phyloP scores from a whole-genome alignment of 2,888 invertebrate genomes.

The Formica aserva region DNA sequence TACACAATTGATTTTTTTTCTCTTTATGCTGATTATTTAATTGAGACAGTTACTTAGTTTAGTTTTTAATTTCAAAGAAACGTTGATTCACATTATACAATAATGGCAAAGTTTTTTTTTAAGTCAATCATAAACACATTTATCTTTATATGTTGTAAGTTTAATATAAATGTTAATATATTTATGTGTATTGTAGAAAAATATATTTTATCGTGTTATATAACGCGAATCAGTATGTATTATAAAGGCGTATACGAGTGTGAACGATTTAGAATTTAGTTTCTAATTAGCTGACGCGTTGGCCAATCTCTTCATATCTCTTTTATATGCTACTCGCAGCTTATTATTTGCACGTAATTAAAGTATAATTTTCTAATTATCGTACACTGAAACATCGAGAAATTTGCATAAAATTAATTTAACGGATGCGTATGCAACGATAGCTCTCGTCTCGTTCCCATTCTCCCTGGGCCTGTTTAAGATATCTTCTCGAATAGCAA shows the following conservation, averaged over 20 bases:
- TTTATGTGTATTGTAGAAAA: neutral
- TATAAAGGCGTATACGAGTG: neutral
- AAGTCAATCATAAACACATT: neutral
- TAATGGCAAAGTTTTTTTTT: neutral
- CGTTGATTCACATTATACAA: neutral
- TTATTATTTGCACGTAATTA: slow-evolving; percentile 34
- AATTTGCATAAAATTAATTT: slow-evolving; percentile 54
- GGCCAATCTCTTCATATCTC: neutral
- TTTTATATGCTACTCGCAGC: neutral
- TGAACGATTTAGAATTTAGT: slow-evolving; percentile 30
- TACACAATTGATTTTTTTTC: neutral
- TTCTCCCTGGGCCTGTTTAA: slow-evolving; percentile 16
- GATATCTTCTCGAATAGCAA: slow-evolving; percentile 35
- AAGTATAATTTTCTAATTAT: slow-evolving; percentile 46
- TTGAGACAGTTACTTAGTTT: neutral
- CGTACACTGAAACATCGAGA: slow-evolving; percentile 26
- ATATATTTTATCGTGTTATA: neutral
- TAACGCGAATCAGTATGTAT: neutral
- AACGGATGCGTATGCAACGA: slow-evolving; percentile 25
- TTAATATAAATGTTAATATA: neutral
- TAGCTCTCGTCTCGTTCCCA: neutral
- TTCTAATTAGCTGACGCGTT: slow-evolving; percentile 3
- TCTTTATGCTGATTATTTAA: neutral
- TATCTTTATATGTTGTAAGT: neutral
- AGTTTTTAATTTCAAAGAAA: neutral